phyloP scores from a whole-genome alignment of 64 coral and sea anemone species.

The Pachyseris speciosa region DNA sequence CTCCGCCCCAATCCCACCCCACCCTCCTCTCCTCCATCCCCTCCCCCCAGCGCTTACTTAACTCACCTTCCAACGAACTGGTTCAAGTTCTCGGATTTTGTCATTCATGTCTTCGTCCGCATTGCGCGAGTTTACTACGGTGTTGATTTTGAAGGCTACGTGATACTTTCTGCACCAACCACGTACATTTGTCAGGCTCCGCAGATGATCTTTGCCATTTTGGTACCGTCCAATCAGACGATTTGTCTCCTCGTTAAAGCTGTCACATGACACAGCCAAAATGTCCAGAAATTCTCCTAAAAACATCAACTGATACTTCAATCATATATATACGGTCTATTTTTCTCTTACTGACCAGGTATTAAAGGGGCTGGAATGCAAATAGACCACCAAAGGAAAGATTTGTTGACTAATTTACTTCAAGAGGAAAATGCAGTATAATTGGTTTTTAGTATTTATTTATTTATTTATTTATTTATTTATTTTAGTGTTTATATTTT shows the following conservation, averaged over 20 bases:
- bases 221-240: constrained; percentile 73
- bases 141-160: constrained; percentile 93
- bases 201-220: constrained; percentile 47
- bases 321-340: background rate
- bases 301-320: background rate
- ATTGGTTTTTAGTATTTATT: too few species aligned
- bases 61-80: constrained; percentile 86
- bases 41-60: too few species aligned
- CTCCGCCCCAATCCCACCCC: background rate
- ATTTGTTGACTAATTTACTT: too few species aligned
- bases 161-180: constrained; percentile 79
- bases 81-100: constrained; percentile 56
- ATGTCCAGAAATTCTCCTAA: constrained; percentile 87
- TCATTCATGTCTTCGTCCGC: constrained; percentile 74
- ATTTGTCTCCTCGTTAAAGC: constrained; percentile 88
- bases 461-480: too few species aligned
- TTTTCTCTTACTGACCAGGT: background rate
- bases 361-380: background rate
- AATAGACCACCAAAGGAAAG: background rate
- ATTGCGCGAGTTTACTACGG: constrained; percentile 80
- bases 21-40: too few species aligned
- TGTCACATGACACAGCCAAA: constrained; percentile 91
- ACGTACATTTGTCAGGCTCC: constrained; percentile 49
- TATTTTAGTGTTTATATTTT: too few species aligned
- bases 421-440: too few species aligned